These are phyloP conservation scores for Cuniculus paca DNA, from an alignment of 2,797 vertebrate genomes.

Conservation along the genomic window DNA sequence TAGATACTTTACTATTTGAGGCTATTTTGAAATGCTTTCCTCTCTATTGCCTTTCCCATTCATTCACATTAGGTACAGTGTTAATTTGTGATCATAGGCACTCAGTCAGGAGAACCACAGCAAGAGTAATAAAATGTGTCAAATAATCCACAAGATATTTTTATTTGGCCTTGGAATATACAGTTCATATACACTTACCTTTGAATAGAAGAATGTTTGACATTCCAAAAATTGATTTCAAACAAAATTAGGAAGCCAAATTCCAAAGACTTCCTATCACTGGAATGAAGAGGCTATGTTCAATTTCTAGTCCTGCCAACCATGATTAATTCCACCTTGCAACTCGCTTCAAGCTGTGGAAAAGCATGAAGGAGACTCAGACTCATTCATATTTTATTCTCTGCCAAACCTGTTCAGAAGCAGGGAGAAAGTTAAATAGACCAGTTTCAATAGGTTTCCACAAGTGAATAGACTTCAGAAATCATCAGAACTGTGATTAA, in stretches of 20 bases:
- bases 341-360: slow-evolving; percentile 57
- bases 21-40: slow-evolving; percentile 10
- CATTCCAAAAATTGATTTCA: slow-evolving; percentile 65
- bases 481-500: background rate
- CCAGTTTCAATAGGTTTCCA: background rate
- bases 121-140: slow-evolving; percentile 16
- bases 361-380: background rate
- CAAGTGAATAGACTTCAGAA: background rate
- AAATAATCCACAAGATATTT: slow-evolving; percentile 59
- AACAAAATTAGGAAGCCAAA: slow-evolving; percentile 54
- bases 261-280: background rate
- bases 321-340: slow-evolving; percentile 48
- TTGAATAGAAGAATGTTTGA: slow-evolving; percentile 52
- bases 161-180: slow-evolving; percentile 57
- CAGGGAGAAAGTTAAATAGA: slow-evolving; percentile 16
- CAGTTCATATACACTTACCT: slow-evolving; percentile 5
- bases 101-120: slow-evolving; percentile 13
- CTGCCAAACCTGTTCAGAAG: background rate
- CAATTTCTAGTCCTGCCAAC: slow-evolving; percentile 53
- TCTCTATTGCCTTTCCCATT: slow-evolving; percentile 43
- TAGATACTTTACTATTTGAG: slow-evolving; percentile 32
- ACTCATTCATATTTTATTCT: background rate
- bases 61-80: slow-evolving; percentile 38
- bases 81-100: slow-evolving; percentile 67
- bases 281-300: slow-evolving; percentile 2